Percentiles rank a stretch among this genome's conserved stretches.
Evolutionary conservation across 2,113 vertebrate species (phyloP).

Genomic region (Rhinopithecus roxellana): DNA sequence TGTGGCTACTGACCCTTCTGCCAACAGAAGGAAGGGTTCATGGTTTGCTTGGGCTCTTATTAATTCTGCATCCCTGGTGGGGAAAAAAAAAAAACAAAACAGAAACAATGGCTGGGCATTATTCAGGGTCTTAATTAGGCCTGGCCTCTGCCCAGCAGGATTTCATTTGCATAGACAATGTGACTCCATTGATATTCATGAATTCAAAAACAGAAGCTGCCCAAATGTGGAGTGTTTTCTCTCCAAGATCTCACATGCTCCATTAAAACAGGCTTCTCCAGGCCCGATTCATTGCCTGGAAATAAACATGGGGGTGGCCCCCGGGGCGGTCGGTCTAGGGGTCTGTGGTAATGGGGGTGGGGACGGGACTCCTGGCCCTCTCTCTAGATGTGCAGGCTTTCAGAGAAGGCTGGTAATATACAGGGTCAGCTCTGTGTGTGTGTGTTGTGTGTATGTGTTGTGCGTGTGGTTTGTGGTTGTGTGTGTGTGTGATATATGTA

Average conservation of each 20-base stretch:
- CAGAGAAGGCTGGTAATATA: too few species aligned
- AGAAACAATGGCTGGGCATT: neutral
- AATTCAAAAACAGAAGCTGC: conserved; percentile 38
- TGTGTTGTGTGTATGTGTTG: neutral
- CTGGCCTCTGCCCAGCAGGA: conserved; percentile 17
- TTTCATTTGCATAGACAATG: neutral
- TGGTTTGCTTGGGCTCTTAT: neutral
- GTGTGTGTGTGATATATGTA: too few species aligned
- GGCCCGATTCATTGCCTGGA: neutral
- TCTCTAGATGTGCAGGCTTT: neutral
- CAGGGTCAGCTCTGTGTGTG: neutral
- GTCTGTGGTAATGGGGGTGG: neutral
- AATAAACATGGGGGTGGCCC: neutral
- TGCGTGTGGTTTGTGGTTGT: neutral
- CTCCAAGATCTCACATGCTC: neutral
- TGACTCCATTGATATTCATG: conserved; percentile 46
- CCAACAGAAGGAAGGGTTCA: neutral
- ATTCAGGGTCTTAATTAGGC: conserved; percentile 37
- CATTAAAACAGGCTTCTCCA: neutral
- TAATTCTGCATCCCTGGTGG: neutral
- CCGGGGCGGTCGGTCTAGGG: neutral
- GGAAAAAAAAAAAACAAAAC: too few species aligned
- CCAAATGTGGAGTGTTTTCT: neutral
- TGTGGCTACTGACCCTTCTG: neutral
- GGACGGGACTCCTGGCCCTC: neutral